Conservation (phyloP, 2,113 vertebrate genomes). For the Eptatretus burgeri region DNA sequence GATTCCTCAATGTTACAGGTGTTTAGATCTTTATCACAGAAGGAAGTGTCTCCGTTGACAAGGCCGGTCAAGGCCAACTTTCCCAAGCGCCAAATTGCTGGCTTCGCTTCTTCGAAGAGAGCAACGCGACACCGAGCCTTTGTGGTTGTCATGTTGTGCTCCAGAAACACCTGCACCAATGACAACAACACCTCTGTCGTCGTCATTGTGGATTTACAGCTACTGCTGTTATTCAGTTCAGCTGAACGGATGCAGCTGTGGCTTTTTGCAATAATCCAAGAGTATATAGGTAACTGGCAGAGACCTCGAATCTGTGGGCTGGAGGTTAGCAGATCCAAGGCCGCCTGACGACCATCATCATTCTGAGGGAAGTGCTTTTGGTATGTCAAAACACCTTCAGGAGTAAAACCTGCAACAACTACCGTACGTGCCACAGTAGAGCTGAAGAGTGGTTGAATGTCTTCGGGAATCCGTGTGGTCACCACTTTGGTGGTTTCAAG, state of each 20-base stretch:
- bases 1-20: slow-evolving; percentile 17
- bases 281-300: slow-evolving; percentile 42
- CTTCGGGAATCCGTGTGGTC: slow-evolving; percentile 27
- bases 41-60: slow-evolving; percentile 21
- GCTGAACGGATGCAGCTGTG: slow-evolving; percentile 14
- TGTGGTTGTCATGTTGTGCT: slow-evolving; percentile 8
- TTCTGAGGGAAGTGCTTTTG: slow-evolving; percentile 26
- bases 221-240: slow-evolving; percentile 18
- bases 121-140: accelerated
- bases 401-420: slow-evolving; percentile 31
- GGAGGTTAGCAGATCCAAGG: slow-evolving; percentile 18
- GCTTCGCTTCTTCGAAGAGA: slow-evolving; percentile 16
- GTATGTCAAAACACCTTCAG: slow-evolving; percentile 23
- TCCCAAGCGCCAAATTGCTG: slow-evolving; percentile 22
- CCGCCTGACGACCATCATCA: slow-evolving; percentile 18
- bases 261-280: slow-evolving; percentile 46
- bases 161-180: slow-evolving; percentile 30
- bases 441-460: slow-evolving; percentile 18
- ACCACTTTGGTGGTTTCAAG: slow-evolving; percentile 32
- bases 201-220: slow-evolving; percentile 20
- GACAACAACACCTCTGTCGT: slow-evolving; percentile 38
- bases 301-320: slow-evolving; percentile 29
- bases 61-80: slow-evolving; percentile 27
- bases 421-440: slow-evolving; percentile 19
- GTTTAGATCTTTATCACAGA: slow-evolving; percentile 22